These are phyloP conservation scores for Oscheius sp. DNA, from an alignment of 2,888 invertebrate species.

Conservation along the genomic window DNA sequence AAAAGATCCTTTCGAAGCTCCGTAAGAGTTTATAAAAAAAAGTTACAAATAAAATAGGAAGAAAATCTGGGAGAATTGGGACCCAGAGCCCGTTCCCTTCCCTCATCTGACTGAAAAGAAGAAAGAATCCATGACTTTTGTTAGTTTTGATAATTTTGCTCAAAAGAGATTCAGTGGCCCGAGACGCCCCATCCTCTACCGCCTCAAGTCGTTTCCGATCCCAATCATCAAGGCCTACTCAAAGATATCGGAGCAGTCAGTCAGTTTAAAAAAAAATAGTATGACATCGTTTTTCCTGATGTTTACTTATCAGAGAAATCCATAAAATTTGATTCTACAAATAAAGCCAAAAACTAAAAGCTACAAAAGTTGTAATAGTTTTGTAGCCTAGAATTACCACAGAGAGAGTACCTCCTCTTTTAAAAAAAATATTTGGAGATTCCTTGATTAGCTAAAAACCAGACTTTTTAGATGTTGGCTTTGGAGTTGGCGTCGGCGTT, in stretches of 20 bases:
- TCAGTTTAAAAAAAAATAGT: too few species aligned
- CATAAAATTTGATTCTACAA: too few species aligned
- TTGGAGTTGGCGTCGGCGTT: slow-evolving; percentile 53
- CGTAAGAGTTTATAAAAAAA: not conserved
- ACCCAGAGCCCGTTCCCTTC: not conserved
- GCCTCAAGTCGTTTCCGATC: slow-evolving; percentile 29
- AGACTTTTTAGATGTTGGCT: slow-evolving; percentile 56
- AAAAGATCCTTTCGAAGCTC: not conserved
- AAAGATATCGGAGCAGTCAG: slow-evolving; percentile 48
- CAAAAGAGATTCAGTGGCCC: slow-evolving; percentile 4
- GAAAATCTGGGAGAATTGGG: slow-evolving; percentile 20
- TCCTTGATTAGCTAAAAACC: too few species aligned
- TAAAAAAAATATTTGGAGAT: not conserved
- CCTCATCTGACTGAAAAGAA: not conserved
- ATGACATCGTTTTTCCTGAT: not conserved
- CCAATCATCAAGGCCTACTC: slow-evolving; percentile 46
- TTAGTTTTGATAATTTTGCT: not conserved
- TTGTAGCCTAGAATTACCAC: not conserved
- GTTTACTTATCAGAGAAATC: not conserved
- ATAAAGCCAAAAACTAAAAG: too few species aligned
- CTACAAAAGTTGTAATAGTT: too few species aligned
- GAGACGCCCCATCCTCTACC: not conserved
- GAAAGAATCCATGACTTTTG: not conserved
- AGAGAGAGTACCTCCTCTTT: not conserved
- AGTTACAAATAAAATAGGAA: not conserved